Evolutionary conservation across 92 coral and sea anemone species (phyloP).

Genomic region (Epizoanthus illoricatus): DNA sequence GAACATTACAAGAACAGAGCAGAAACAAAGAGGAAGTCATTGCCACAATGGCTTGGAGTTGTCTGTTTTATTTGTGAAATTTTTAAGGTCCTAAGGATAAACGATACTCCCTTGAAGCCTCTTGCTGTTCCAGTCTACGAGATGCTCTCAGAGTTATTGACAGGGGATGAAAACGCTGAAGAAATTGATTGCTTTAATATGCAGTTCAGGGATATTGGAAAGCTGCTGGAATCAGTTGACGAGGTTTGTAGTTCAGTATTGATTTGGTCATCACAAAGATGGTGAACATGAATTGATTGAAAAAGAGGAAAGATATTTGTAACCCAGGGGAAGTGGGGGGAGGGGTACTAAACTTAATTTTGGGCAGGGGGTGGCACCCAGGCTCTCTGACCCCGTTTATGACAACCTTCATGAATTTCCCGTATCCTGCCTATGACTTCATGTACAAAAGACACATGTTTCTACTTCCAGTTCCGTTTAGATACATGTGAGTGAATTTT

Average conservation of each 20-base stretch:
- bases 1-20: constrained; percentile 83
- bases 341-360: too few relatives aligned
- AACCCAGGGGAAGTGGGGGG: neutral
- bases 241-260: constrained; percentile 46
- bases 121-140: constrained; percentile 69
- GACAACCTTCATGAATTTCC: too few relatives aligned
- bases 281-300: neutral
- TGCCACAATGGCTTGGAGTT: constrained; percentile 71
- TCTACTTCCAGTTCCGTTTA: too few relatives aligned
- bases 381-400: too few relatives aligned
- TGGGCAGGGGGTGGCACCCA: too few relatives aligned
- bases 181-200: constrained; percentile 75
- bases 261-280: neutral
- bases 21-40: constrained; percentile 46
- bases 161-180: constrained; percentile 28
- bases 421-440: too few relatives aligned
- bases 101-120: constrained; percentile 70
- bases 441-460: too few relatives aligned
- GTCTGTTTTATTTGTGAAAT: constrained; percentile 73
- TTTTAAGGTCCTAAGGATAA: constrained; percentile 65
- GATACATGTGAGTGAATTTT: too few relatives aligned
- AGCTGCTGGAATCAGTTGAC: constrained; percentile 58
- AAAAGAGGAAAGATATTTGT: neutral
- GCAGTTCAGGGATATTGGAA: constrained; percentile 65
- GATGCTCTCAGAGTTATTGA: constrained; percentile 67